phyloP scores from a whole-genome alignment of 2,113 vertebrate species.

The Oceanodroma tethys region DNA sequence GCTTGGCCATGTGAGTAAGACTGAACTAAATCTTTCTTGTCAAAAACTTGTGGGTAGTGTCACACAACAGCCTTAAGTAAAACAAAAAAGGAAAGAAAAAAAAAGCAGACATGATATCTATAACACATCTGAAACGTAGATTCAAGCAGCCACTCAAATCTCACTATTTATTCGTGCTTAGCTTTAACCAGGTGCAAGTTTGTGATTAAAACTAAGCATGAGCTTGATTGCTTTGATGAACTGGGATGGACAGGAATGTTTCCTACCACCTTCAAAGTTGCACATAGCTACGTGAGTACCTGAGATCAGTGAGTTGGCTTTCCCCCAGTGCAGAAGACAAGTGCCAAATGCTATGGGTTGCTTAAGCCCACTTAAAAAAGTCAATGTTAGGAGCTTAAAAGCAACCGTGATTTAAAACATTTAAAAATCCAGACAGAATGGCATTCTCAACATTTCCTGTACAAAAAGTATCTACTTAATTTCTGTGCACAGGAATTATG shows the following conservation, averaged over 20 bases:
- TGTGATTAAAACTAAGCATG: neutral
- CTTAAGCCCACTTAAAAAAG: neutral
- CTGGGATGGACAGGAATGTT: neutral
- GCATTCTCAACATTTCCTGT: neutral
- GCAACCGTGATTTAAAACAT: neutral
- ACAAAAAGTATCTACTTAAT: neutral
- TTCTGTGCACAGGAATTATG: neutral
- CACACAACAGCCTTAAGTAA: neutral
- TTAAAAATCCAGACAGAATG: neutral
- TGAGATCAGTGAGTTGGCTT: neutral
- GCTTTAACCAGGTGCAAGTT: neutral
- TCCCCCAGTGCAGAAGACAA: neutral
- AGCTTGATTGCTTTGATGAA: neutral
- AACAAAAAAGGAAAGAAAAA: neutral
- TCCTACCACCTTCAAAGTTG: neutral
- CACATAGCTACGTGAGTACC: neutral
- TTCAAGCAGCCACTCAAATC: neutral
- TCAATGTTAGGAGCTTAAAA: neutral
- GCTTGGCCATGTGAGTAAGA: neutral
- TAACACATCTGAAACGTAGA: neutral
- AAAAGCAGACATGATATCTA: neutral
- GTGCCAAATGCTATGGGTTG: neutral
- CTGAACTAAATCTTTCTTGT: neutral
- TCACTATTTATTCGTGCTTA: neutral
- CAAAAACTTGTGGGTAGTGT: neutral